phyloP scores from a whole-genome alignment of 1,140 invertebrate species.

The Neodiprion pinetum region DNA sequence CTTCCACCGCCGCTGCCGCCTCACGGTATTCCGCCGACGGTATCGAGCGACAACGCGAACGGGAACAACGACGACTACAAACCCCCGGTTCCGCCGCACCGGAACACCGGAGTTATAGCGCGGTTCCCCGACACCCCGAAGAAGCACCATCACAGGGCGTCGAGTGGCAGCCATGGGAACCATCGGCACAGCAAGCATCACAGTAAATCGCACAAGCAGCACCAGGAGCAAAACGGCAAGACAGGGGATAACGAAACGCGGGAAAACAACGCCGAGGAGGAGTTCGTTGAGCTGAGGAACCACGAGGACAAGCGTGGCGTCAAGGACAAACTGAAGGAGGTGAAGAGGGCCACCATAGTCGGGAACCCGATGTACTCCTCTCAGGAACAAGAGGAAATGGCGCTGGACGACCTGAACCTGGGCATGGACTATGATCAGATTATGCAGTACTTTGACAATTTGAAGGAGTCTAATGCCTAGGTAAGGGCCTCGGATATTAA shows the following conservation, averaged over 20 bases:
- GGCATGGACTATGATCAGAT: constrained; percentile 97
- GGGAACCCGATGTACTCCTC: constrained; percentile 86
- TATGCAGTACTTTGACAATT: constrained; percentile 96
- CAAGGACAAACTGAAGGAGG: constrained; percentile 62
- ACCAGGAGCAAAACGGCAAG: constrained; percentile 31
- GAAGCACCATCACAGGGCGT: constrained; percentile 59
- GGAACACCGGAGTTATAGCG: constrained; percentile 69
- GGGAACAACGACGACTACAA: constrained; percentile 72
- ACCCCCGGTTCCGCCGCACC: constrained; percentile 85
- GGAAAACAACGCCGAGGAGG: constrained; percentile 39
- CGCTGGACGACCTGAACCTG: constrained; percentile 79
- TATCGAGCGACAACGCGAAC: constrained; percentile 57
- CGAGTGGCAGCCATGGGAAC: constrained; percentile 40
- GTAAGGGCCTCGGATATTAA: constrained; percentile 21
- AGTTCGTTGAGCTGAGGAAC: constrained; percentile 51
- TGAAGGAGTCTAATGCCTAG: constrained; percentile 77
- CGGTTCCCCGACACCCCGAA: constrained; percentile 50
- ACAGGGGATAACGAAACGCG: constrained; percentile 28
- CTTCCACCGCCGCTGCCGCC: constrained; percentile 65
- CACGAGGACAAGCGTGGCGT: constrained; percentile 36
- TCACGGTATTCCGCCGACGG: constrained; percentile 51
- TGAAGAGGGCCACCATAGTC: constrained; percentile 83
- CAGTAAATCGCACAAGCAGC: constrained; percentile 28
- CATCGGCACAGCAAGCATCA: constrained; percentile 34
- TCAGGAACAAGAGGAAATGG: constrained; percentile 62